phyloP scores from a whole-genome alignment of 2,113 vertebrate genomes.

The Bubo blakistoni region DNA sequence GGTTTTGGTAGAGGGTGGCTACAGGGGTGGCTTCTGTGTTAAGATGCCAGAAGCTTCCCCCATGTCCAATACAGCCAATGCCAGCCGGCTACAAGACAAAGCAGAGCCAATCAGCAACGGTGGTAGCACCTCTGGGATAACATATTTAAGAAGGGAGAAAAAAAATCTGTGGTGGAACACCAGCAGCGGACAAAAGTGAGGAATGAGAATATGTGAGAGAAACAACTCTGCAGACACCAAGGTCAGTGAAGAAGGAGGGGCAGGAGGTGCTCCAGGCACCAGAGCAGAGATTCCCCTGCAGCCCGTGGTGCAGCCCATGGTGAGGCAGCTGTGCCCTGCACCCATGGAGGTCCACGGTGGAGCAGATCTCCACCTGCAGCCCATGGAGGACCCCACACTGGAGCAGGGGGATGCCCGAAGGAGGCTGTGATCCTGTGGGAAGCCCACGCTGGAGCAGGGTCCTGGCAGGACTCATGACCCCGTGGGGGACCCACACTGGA shows the following conservation, averaged over 20 bases:
- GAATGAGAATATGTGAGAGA: not conserved
- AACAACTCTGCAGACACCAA: not conserved
- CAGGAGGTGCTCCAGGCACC: not conserved
- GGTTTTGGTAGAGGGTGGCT: not conserved
- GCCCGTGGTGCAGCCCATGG: not conserved
- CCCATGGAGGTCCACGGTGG: not conserved
- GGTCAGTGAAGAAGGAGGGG: not conserved
- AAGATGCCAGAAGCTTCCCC: not conserved
- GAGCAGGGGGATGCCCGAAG: too few species aligned
- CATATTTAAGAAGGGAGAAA: too few species aligned
- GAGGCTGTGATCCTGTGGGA: too few species aligned
- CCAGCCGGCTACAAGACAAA: not conserved
- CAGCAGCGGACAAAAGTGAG: not conserved
- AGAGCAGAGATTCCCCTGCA: not conserved
- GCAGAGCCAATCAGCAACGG: fast-evolving
- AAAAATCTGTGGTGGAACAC: not conserved
- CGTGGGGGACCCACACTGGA: too few species aligned
- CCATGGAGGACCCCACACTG: not conserved
- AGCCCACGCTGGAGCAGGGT: too few species aligned
- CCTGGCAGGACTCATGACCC: too few species aligned
- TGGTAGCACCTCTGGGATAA: not conserved
- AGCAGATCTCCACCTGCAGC: not conserved
- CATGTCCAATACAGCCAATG: not conserved
- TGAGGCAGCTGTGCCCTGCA: not conserved
- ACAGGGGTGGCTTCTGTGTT: too few species aligned